phyloP scores from a whole-genome alignment of 2,797 vertebrate genomes.

The Catharus ustulatus region DNA sequence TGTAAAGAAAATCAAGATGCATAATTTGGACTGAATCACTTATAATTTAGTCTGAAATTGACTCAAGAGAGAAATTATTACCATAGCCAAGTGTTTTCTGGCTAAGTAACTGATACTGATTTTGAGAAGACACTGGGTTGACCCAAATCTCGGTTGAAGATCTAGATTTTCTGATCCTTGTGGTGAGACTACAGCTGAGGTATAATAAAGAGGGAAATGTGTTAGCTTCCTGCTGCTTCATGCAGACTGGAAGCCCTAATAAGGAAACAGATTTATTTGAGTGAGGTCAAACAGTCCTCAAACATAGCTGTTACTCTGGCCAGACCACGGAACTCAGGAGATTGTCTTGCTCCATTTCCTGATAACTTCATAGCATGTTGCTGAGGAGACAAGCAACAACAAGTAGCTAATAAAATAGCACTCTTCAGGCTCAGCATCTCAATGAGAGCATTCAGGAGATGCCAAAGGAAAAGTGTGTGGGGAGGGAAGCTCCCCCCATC shows the following conservation, averaged over 20 bases:
- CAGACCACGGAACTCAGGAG: neutral
- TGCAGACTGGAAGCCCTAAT: neutral
- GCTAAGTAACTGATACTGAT: neutral
- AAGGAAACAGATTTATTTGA: conserved; percentile 18
- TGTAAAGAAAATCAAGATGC: neutral
- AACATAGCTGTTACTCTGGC: neutral
- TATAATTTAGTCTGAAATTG: neutral
- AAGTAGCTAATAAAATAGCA: neutral
- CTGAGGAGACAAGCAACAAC: neutral
- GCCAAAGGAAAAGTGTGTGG: neutral
- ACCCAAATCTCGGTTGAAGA: neutral
- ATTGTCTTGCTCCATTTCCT: neutral
- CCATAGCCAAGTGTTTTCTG: neutral
- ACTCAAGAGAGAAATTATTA: neutral
- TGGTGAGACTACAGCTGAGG: neutral
- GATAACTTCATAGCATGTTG: neutral
- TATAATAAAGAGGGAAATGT: neutral
- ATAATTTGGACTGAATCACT: neutral
- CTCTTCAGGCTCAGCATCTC: neutral
- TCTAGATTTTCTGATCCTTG: neutral
- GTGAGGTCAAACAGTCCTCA: neutral
- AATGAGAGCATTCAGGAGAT: neutral
- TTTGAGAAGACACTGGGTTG: neutral
- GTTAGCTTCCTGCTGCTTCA: neutral
- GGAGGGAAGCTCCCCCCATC: neutral